Evolutionary conservation across 1,140 invertebrate species (phyloP).

Genomic region (Acromyrmex echinatior): DNA sequence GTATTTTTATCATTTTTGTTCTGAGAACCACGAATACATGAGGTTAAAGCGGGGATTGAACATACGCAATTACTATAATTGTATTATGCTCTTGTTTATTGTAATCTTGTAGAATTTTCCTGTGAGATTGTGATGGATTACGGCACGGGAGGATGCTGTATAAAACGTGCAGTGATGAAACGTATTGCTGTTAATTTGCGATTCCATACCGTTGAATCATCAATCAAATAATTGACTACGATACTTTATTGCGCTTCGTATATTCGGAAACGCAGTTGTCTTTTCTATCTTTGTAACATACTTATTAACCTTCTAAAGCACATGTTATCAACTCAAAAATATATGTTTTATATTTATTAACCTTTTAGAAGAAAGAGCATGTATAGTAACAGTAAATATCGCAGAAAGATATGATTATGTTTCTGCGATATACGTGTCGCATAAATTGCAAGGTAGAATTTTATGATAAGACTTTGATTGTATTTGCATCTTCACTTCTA

Average conservation of each 20-base stretch:
- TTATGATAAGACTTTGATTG: too few relatives aligned
- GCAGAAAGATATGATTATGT: neutral
- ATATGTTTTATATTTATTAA: neutral
- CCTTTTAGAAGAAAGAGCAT: neutral
- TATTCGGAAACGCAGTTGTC: neutral
- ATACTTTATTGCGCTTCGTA: neutral
- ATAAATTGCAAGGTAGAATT: neutral
- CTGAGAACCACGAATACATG: neutral
- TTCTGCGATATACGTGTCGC: neutral
- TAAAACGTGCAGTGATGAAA: neutral
- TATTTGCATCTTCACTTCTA: neutral
- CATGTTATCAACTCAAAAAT: neutral
- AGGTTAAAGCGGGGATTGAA: neutral
- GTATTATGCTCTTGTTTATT: neutral
- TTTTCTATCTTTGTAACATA: neutral
- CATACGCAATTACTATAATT: neutral
- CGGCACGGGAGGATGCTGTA: too few relatives aligned
- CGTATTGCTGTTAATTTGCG: neutral
- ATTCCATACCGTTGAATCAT: neutral
- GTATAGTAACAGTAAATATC: neutral
- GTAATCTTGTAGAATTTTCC: constrained; percentile 4
- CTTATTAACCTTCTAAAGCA: neutral
- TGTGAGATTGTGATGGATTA: neutral
- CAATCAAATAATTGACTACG: neutral
- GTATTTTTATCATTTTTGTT: neutral